phyloP scores from a whole-genome alignment of 2,888 invertebrate genomes.

The Cephonodes hylas region DNA sequence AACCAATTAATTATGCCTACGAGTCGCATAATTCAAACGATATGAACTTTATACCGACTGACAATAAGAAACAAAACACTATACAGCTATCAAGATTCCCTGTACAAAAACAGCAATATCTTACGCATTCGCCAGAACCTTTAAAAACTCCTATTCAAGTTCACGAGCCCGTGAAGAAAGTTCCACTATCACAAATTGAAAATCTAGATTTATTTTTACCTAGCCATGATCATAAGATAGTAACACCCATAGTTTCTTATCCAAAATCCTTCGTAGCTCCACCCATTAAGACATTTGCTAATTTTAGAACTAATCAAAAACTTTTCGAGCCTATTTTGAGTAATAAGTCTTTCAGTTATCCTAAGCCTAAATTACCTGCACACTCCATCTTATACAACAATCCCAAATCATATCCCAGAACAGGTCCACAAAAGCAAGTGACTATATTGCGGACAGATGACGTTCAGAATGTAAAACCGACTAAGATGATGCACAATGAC shows the following conservation, averaged over 20 bases:
- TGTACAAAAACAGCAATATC: neutral
- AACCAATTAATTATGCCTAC: slow-evolving; percentile 14
- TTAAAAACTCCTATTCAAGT: slow-evolving; percentile 5
- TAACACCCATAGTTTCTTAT: slow-evolving; percentile 19
- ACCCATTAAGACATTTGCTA: neutral
- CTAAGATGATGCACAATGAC: slow-evolving; percentile 28
- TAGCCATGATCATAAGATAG: slow-evolving; percentile 31
- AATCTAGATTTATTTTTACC: slow-evolving; percentile 52
- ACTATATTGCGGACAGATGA: slow-evolving; percentile 52
- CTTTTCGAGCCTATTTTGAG: slow-evolving; percentile 39
- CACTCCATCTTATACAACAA: slow-evolving; percentile 15
- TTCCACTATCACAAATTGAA: slow-evolving; percentile 42
- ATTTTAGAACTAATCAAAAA: neutral
- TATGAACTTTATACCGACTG: slow-evolving; percentile 8
- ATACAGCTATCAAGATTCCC: neutral
- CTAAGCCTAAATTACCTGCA: slow-evolving; percentile 18
- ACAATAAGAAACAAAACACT: neutral
- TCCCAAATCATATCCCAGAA: slow-evolving; percentile 2
- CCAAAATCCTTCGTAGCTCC: slow-evolving; percentile 18
- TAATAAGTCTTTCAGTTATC: slow-evolving; percentile 27
- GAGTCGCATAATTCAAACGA: neutral
- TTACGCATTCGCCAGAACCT: neutral
- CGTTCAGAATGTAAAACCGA: slow-evolving; percentile 34
- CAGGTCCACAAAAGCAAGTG: slow-evolving; percentile 38
- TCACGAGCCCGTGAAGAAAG: slow-evolving; percentile 39